Evolutionary conservation across 2,888 invertebrate species (phyloP), one percentile per base, ranked within the genome.

Genomic region (Pyrrhia umbra): DNA sequence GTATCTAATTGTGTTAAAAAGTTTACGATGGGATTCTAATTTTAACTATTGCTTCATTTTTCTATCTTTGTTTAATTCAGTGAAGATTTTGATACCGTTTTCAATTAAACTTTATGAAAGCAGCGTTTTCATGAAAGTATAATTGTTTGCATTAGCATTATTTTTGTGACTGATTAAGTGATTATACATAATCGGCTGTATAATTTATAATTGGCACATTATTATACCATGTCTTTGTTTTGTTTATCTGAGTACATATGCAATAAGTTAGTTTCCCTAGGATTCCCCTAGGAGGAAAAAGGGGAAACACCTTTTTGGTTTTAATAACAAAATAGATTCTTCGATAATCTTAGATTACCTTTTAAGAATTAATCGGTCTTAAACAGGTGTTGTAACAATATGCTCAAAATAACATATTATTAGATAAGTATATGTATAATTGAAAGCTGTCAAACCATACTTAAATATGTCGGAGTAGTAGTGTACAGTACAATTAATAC

Each of bases 1-100:
- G 23, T 27, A 64, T 23, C 8, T 54, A 45, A 62, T 58, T 68
- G 15, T 51, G 59, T 57, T 60, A 50, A 40, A 61, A 51, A 68
- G 39, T 60, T 65, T 57, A n/a, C n/a, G 40, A 70, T 75, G 49
- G 43, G 9, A 40, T 71, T 70, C 20, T 25, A 42, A 46, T 54
- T 75, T 3, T 18, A 39, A 21, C 34, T 27, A 21, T 46, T 56
- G 34, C n/a, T 34, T 34, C 13, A 20, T 20, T 42, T 42, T 42
- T 20, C 18, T 20, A 15, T 5, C 18, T 18, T 40, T 40, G 16
- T 16, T 16, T 40, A 18, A 18, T 40, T 40, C 16, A 34, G 34
- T 27, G 34, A n/a, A n/a, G n/a, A 34, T 34, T 34, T 30, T 34
- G 13, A 34, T 40, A 2, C 15, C 16, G 39, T 40, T 16, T 16